Base-by-base conservation (phyloP, 35 echinoderm and acorn worm species). In the Chiridota heheva region DNA sequence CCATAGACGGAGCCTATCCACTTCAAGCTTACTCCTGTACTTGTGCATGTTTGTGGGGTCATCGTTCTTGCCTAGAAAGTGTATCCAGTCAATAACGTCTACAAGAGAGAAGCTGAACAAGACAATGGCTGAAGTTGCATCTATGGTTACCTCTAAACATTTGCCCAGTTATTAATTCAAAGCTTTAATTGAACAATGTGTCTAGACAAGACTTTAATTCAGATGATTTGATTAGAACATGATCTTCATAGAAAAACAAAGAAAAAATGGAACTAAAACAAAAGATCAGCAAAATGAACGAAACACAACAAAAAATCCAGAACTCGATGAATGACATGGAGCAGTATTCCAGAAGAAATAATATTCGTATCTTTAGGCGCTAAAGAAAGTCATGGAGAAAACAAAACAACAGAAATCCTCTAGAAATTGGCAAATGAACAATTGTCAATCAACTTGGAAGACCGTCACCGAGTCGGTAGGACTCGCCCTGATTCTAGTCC, bases 331-430 rank as follows among this genome's bases (percentile, higher is more conserved):
- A 70, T 70, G 67, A 70, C 12, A 70, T 70, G 67, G 33, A 70
- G 28, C 67, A 70, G 38, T 70, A 42, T 24, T 70, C 67, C 67
- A 70, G 67, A 26, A 70, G 67, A 34, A 70, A 70, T 24, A 70
- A 70, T 42, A 2, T 70, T 25, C 67, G 67, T 42, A 42, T 41
- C 27, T 70, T 70, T 41, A n/a, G 67, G 38, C 16, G 45, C 45
- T n/a, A 70, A 70, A 70, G 67, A 70, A 45, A 42, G 45, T 66
- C 13, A 40, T 26, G 18, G 41, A 7, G 69, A 72, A 8, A 72
- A 45, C 18, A 10, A n/a, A n/a, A n/a, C 26, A 2, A 8, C 69
- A 28, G 13, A 72, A 25, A 72, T 72, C 25, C 30, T 72, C 39
- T 45, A 47, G 28, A 40, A 45, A 2, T 25, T 72, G 42, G 69